Base-by-base conservation (phyloP, 1,140 invertebrate species). In the Stenopsyche tienmushanensis region DNA sequence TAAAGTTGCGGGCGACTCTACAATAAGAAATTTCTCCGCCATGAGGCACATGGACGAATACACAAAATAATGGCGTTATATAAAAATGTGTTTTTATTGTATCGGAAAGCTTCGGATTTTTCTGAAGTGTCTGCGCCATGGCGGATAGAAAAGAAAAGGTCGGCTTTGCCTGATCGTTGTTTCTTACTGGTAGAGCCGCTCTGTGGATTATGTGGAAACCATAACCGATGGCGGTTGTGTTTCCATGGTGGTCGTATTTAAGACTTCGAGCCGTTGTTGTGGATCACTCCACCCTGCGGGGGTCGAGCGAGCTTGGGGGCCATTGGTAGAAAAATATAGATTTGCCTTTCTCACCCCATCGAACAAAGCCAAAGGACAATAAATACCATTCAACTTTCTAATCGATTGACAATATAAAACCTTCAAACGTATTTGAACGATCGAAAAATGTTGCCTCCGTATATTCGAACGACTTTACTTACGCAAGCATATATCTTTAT, bases 181-280 rank as follows among this genome's bases (percentile, higher is more conserved):
- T 66, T 66, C 67, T 58, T 70, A 70, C 54, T 70, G 64, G 10
- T n/a, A 70, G 54, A 66, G 67, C 64, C 64, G 67, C 45, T 15
- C 21, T 20, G 9, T 26, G 50, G 62, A 65, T 49, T 42, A 41
- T 17, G 58, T 52, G 52, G 60, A 47, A 53, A 55, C 49, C 55
- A 45, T 24, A 21, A 64, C 26, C 49, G 44, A 24, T 55, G 39
- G 20, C 42, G 58, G 47, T 49, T 25, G 47, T 25, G 39, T 59
- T 65, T 45, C 64, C 24, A 53, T 64, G 67, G 67, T 71, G 73
- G 72, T 71, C 79, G 82, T 82, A 79, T 81, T 80, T 83, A 83
- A 80, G 80, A 79, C 83, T 83, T 82, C 83, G 82, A 82, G 82
- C 83, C 83, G 83, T 84, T 84, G 81, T 83, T 84, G 83, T 84